Conservation (phyloP, 2,797 vertebrate species). For the Dallia pectoralis region DNA sequence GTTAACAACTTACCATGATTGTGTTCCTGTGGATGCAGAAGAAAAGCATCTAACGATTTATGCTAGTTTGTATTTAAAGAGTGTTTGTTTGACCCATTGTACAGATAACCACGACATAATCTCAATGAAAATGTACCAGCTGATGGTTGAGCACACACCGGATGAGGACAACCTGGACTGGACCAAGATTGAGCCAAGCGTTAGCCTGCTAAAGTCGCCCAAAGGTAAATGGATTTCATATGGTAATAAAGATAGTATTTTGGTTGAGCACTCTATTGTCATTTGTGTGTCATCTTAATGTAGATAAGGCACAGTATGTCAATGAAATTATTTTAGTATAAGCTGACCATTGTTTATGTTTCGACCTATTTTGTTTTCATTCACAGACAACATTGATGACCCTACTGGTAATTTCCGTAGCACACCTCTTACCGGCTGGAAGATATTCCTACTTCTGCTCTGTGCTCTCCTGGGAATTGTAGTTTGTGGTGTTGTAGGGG, state of each 20-base stretch:
- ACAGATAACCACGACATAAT: conserved; percentile 97
- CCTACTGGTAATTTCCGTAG: conserved; percentile 94
- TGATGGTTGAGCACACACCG: conserved; percentile 91
- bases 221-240: conserved; percentile 78
- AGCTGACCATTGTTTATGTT: neutral
- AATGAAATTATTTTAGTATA: neutral
- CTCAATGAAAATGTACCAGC: conserved; percentile 98
- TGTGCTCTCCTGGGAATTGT: conserved; percentile 93
- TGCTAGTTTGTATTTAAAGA: neutral
- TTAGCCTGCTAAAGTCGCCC: conserved; percentile 92
- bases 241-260: neutral
- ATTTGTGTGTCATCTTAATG: neutral
- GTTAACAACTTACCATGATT: neutral
- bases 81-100: conserved; percentile 17
- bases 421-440: conserved; percentile 93
- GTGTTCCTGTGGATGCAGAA: neutral
- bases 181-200: conserved; percentile 96
- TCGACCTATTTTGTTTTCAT: conserved; percentile 4
- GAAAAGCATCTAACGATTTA: neutral
- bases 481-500: conserved; percentile 92
- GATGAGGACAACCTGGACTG: conserved; percentile 94
- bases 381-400: conserved; percentile 92
- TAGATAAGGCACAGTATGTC: neutral
- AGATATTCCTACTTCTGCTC: conserved; percentile 92
- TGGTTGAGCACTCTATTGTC: neutral